phyloP scores from a whole-genome alignment of 2,113 vertebrate genomes.

The Chroicocephalus ridibundus region DNA sequence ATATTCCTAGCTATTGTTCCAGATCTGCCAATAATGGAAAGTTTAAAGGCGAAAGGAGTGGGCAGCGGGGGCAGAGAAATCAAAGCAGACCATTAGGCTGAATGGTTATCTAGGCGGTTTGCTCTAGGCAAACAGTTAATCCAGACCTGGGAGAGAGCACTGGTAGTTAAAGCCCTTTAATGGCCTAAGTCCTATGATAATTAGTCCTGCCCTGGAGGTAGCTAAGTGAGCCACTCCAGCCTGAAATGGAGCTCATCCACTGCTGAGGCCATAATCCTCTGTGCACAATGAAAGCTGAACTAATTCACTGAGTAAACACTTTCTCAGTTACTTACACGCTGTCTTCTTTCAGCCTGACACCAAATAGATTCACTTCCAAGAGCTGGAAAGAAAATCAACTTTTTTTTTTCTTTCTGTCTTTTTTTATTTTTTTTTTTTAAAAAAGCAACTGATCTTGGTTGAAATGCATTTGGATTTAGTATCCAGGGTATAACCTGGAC shows the following conservation, averaged over 20 bases:
- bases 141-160: constrained; percentile 92
- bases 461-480: constrained; percentile 30
- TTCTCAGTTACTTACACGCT: constrained; percentile 92
- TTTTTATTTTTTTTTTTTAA: background rate
- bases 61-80: constrained; percentile 73
- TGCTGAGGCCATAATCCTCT: constrained; percentile 87
- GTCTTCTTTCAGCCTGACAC: constrained; percentile 88
- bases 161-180: constrained; percentile 99
- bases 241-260: constrained; percentile 93
- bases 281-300: constrained; percentile 97
- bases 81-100: constrained; percentile 92
- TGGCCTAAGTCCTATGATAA: constrained; percentile 99
- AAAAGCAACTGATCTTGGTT: constrained; percentile 61
- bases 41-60: constrained; percentile 16
- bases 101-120: constrained; percentile 88
- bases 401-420: constrained; percentile 3
- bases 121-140: constrained; percentile 94
- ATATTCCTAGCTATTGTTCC: constrained; percentile 37
- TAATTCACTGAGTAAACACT: constrained; percentile 99
- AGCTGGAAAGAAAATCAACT: constrained; percentile 74
- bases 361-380: constrained; percentile 77
- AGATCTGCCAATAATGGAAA: constrained; percentile 17
- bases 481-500: constrained; percentile 14
- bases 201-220: constrained; percentile 98
- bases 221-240: constrained; percentile 92